These are phyloP conservation scores for Drosophila eohydei DNA, from an alignment of 2,888 invertebrate species.

Conservation along the genomic window DNA sequence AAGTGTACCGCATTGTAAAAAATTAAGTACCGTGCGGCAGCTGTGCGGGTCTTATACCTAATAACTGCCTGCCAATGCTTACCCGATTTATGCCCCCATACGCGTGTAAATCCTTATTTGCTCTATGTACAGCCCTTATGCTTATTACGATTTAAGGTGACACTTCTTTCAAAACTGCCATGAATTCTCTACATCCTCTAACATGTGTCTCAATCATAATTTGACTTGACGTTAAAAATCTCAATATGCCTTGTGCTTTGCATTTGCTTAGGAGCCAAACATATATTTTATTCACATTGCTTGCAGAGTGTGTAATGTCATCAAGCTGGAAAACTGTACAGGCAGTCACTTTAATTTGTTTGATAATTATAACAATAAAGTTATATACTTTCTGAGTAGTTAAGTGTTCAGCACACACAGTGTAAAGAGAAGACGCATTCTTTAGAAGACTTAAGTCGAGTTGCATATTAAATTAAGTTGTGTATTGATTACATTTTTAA, in stretches of 20 bases:
- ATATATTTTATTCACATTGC: background rate
- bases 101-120: conserved; percentile 49
- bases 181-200: background rate
- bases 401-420: background rate
- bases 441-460: background rate
- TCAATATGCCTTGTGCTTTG: background rate
- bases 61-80: conserved; percentile 46
- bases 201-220: conserved; percentile 14
- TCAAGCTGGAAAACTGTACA: background rate
- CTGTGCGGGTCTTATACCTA: conserved; percentile 29
- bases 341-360: too few species aligned
- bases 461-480: too few species aligned
- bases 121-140: conserved; percentile 14
- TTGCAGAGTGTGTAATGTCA: background rate
- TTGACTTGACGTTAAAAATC: conserved; percentile 1
- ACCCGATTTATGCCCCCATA: conserved; percentile 41
- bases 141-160: conserved; percentile 66
- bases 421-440: too few species aligned
- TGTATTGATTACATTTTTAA: background rate
- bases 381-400: background rate
- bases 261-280: background rate
- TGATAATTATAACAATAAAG: too few species aligned
- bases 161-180: conserved; percentile 2
- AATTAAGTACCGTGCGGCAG: conserved; percentile 57
- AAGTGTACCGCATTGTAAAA: conserved; percentile 56